Evolutionary conservation across 2,113 vertebrate species (phyloP).

Genomic region (Prunella himalayana): DNA sequence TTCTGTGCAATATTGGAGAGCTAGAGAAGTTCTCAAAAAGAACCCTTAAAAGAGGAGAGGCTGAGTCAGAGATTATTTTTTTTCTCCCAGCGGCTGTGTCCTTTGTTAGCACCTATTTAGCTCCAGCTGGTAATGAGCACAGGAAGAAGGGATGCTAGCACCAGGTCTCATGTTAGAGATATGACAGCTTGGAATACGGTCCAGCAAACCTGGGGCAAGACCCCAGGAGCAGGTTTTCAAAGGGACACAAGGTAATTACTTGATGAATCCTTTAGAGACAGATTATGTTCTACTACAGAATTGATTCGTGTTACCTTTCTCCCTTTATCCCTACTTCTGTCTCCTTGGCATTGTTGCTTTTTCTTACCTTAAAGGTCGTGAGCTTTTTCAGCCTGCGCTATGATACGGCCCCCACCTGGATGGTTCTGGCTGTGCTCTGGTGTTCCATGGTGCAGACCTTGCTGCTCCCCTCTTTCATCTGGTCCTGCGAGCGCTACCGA

Average conservation of each 20-base stretch:
- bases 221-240: background rate
- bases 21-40: conserved; percentile 3
- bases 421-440: conserved; percentile 83
- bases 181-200: background rate
- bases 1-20: background rate
- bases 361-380: conserved; percentile 67
- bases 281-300: background rate
- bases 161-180: background rate
- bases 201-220: background rate
- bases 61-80: background rate
- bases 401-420: conserved; percentile 79
- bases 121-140: background rate
- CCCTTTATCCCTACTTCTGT: background rate
- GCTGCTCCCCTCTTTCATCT: conserved; percentile 81
- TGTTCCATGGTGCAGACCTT: conserved; percentile 83
- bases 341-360: background rate
- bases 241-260: background rate
- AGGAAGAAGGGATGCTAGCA: background rate
- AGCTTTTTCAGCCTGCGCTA: conserved; percentile 82
- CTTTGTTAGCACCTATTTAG: conserved; percentile 24
- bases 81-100: background rate
- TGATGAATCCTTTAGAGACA: background rate
- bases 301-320: background rate
- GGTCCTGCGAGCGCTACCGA: conserved; percentile 82
- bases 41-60: background rate